Evolutionary conservation across 2,113 vertebrate species (phyloP), one percentile per base, ranked within the genome.

Genomic region (Malurus cyaneus): DNA sequence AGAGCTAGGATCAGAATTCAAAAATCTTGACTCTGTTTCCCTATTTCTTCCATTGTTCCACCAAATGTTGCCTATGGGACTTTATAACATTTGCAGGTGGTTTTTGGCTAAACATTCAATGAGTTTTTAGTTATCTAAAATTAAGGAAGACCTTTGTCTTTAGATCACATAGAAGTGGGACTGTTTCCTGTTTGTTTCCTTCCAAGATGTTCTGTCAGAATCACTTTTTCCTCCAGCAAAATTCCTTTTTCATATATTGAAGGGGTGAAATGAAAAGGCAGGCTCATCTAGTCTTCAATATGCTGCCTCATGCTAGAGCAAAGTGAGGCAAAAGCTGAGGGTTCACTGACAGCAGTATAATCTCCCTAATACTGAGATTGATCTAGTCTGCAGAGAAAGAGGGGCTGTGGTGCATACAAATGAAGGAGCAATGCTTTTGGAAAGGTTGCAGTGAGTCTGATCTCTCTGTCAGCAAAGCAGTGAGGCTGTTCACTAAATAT

Each of bases 311-410:
- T 71, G 85, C 34, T 88, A 77, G 39, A 70, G 71, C 62, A 92
- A 59, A 9, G 42, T 86, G 85, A 88, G 76, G 60, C 39, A 92
- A 90, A 86, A 82, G 13, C 47, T 89, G 79, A 80, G 83, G 46
- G 60, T 7, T 86, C 73, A 14, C 64, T 77, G 92, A 67, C 82
- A 95, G 85, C 52, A 64, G 14, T 24, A 90, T 89, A 86, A 96
- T 93, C 85, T 93, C 64, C 62, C 64, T 80, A 80, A 92, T 70
- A 42, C 89, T 32, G 79, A 86, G 93, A 83, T 21, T 66, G 87
- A 94, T 88, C 81, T 90, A n/a, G 87, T 59, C 85, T 96, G 89
- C 85, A 83, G 81, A 56, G 64, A 44, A 82, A 5, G 70, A 56
- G 44, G 14, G 71, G 26, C 59, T 74, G 71, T 28, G 21, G 25